Evolutionary conservation across 2,113 vertebrate species (phyloP).

Genomic region (Campylorhamphus procurvoides): DNA sequence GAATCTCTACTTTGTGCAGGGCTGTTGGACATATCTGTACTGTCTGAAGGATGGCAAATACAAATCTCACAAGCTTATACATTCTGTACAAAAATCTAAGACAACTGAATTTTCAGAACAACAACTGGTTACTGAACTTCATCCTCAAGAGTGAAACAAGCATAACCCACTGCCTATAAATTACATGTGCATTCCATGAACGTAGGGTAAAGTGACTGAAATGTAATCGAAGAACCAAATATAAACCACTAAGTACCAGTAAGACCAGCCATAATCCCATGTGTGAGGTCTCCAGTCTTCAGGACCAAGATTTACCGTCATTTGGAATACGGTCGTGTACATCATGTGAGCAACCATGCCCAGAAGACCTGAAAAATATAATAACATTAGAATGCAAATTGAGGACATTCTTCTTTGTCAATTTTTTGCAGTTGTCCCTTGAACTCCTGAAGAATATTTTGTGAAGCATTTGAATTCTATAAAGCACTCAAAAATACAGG

Average conservation of each 20-base stretch:
- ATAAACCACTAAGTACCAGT: slow-evolving; percentile 81
- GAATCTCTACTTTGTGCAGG: background rate
- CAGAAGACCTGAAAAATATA: slow-evolving; percentile 83
- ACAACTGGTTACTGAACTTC: background rate
- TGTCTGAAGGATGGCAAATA: background rate
- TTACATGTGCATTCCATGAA: background rate
- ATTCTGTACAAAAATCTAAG: background rate
- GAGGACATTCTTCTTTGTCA: background rate
- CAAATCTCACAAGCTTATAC: background rate
- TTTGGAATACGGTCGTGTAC: slow-evolving; percentile 97
- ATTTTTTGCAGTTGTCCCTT: background rate
- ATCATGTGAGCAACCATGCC: slow-evolving; percentile 99
- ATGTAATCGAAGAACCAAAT: background rate
- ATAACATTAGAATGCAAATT: background rate
- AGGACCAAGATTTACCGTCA: slow-evolving; percentile 94
- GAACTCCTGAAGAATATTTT: background rate
- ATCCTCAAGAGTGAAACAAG: background rate
- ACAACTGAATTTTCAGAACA: background rate
- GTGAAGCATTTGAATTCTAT: background rate
- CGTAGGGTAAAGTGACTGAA: background rate
- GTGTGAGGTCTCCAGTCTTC: slow-evolving; percentile 97
- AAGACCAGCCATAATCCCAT: slow-evolving; percentile 99
- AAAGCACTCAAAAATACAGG: background rate
- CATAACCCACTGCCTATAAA: background rate
- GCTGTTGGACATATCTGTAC: background rate